Evolutionary conservation across 2,113 vertebrate genomes (phyloP).

Genomic region (Progne subis): DNA sequence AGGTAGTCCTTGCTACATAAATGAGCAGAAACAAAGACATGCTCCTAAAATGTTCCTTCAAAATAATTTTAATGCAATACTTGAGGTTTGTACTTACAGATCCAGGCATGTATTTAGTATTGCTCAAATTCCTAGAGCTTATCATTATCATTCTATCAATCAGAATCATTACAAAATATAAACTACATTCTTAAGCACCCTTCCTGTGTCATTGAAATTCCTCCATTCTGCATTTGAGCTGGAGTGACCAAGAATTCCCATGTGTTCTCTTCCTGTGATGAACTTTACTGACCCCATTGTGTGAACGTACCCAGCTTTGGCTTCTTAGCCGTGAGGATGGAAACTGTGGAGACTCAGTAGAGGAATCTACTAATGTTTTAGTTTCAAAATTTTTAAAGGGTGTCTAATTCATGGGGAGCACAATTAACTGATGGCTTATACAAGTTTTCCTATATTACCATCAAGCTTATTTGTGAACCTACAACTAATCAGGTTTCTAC

Average conservation of each 20-base stretch:
- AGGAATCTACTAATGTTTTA: neutral
- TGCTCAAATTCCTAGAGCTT: neutral
- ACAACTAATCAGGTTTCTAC: neutral
- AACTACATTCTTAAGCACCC: neutral
- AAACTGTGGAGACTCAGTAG: neutral
- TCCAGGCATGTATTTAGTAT: neutral
- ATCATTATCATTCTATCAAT: neutral
- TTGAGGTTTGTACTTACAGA: neutral
- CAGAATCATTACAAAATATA: neutral
- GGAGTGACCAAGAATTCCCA: neutral
- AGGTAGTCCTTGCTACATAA: neutral
- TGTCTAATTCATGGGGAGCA: neutral
- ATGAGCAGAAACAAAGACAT: neutral
- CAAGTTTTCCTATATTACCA: neutral
- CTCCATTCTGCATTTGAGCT: neutral
- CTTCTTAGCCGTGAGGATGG: neutral
- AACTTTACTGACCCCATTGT: neutral
- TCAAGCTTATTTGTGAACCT: neutral
- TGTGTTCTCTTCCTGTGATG: neutral
- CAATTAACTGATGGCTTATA: neutral
- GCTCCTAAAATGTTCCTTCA: neutral
- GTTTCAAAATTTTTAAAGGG: neutral
- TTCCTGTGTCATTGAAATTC: neutral
- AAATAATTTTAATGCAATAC: neutral
- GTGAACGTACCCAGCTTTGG: neutral